Base-by-base conservation (phyloP, 2,888 invertebrate species). In the Patella caerulea region DNA sequence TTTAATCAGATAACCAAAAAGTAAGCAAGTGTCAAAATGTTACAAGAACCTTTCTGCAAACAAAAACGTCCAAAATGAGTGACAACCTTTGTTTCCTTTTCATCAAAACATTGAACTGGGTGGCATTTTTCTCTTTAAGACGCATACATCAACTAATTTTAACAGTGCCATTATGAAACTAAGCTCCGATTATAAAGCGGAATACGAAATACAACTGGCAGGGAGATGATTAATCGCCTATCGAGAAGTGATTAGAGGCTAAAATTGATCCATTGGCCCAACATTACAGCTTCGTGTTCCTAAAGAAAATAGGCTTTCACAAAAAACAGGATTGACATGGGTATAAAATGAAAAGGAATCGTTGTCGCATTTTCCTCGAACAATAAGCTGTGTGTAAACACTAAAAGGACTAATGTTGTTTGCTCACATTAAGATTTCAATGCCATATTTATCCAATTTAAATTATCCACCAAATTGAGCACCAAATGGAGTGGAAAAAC, bases 401-500 rank as follows among this genome's bases (percentile, higher is more conserved):
- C 19, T 24, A 65, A 24, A 65, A 15, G 65, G 24, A 65, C 65
- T 65, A 65, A 65, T 65, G 65, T 65, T 65, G 65, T 74, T 74
- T 74, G 74, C 74, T 65, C 74, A 74, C 65, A 52, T 74, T 74
- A 74, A 74, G 45, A 59, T 55, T 56, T 72, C 71, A 59, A 76
- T 72, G 72, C 59, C 59, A 71, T 76, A 72, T 71, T 56, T 76
- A 76, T 76, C 76, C 71, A 76, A 76, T 76, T 76, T 76, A 76
- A 76, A 76, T 76, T 76, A 76, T 72, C 71, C 76, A 76, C 71
- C 70, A 72, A 72, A 72, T 76, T 76, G 76, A 72, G 76, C 72
- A 76, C 76, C 71, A 76, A 76, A 76, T 76, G 71, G 76, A 56
- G 70, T 59, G 76, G 76, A 76, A 76, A 76, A 76, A 76, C 56